Conservation (phyloP, 2,113 vertebrate species). For the Smithornis capensis region DNA sequence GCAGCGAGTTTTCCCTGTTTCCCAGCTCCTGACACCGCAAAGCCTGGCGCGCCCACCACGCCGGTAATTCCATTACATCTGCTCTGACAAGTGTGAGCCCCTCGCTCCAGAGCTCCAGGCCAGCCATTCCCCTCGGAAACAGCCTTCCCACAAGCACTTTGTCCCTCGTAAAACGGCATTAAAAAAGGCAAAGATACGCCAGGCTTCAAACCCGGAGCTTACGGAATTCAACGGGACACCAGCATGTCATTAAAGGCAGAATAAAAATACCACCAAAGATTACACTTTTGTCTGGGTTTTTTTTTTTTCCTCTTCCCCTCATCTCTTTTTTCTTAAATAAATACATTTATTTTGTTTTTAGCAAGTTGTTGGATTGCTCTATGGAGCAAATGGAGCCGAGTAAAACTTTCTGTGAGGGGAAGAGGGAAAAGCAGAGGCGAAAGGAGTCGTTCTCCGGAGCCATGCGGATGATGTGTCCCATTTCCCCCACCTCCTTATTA, state of each 20-base stretch:
- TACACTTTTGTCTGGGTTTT: background rate
- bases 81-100: conserved; percentile 13
- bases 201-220: background rate
- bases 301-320: background rate
- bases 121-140: background rate
- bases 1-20: background rate
- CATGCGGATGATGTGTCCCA: background rate
- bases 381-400: accelerated
- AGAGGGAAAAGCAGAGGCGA: background rate
- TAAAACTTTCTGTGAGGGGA: background rate
- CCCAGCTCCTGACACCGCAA: background rate
- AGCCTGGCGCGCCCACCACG: background rate
- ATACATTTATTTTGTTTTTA: background rate
- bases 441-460: background rate
- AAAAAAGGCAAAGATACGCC: background rate
- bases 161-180: background rate
- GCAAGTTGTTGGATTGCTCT: background rate
- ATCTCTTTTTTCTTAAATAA: background rate
- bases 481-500: conserved; percentile 64
- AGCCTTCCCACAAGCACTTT: background rate
- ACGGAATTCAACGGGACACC: background rate
- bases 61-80: background rate
- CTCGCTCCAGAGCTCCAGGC: background rate
- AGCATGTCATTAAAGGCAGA: background rate
- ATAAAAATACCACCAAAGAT: conserved; percentile 15